A percentile compares a stretch with the other conserved stretches of the same genome.
Evolutionary conservation across 2,888 invertebrate species (phyloP).

Genomic region (Endomychus coccineus): DNA sequence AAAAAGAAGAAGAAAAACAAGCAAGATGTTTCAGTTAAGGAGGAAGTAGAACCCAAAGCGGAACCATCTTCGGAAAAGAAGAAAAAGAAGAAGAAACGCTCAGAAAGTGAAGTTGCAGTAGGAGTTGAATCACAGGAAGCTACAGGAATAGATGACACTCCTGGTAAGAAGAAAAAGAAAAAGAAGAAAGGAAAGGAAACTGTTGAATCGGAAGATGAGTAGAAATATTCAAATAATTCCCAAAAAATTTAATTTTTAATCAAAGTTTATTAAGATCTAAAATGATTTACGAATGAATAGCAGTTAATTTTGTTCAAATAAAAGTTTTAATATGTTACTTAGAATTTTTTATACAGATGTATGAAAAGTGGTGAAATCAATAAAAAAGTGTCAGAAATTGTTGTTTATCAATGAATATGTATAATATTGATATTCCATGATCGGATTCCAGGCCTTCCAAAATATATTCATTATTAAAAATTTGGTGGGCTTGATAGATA

Average conservation of each 20-base stretch:
- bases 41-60: neutral
- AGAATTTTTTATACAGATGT: no score
- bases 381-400: no score
- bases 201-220: slow-evolving; percentile 1
- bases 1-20: slow-evolving; percentile 3
- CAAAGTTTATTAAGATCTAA: no score
- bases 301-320: neutral
- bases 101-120: neutral
- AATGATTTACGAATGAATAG: neutral
- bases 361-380: no score
- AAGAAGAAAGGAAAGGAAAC: slow-evolving; percentile 1
- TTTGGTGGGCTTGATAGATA: no score
- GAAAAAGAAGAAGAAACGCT: slow-evolving; percentile 4
- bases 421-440: no score
- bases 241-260: no score
- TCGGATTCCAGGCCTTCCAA: no score
- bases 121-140: neutral
- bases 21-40: neutral
- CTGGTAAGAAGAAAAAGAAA: slow-evolving; percentile 1
- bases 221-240: no score
- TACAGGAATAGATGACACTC: neutral
- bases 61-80: slow-evolving; percentile 1
- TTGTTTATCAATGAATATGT: no score
- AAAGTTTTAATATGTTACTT: neutral
- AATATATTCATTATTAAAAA: no score